Percentiles rank a stretch among this genome's conserved stretches.
Evolutionary conservation across 2,888 invertebrate genomes (phyloP).

Genomic region (Sphaerophoria rueppellii): DNA sequence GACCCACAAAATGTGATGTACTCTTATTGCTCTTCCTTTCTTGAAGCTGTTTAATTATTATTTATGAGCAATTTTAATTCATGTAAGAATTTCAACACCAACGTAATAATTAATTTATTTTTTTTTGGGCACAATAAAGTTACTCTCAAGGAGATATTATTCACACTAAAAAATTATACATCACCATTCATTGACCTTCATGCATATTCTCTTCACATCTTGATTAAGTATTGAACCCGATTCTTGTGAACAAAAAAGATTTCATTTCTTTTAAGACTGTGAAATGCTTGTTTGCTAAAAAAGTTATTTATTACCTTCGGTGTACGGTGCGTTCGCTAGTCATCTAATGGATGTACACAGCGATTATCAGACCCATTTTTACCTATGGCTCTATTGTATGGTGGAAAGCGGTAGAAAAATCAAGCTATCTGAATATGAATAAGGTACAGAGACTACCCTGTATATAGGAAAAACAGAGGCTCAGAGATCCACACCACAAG

Average conservation of each 20-base stretch:
- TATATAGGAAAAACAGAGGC: too few species aligned
- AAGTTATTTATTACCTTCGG: slow-evolving; percentile 4
- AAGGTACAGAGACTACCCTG: too few species aligned
- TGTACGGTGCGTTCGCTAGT: too few species aligned
- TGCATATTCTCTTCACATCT: slow-evolving; percentile 7
- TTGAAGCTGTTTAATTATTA: not conserved
- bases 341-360: too few species aligned
- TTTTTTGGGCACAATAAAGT: not conserved
- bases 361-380: too few species aligned
- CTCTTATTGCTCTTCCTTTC: not conserved
- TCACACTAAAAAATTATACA: not conserved
- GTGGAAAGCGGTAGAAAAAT: too few species aligned
- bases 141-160: slow-evolving; percentile 21
- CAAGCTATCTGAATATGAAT: too few species aligned
- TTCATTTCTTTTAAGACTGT: not conserved
- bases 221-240: slow-evolving; percentile 34
- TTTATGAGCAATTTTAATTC: slow-evolving; percentile 14
- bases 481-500: too few species aligned
- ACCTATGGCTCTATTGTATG: too few species aligned
- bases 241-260: not conserved
- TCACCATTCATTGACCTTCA: slow-evolving; percentile 41
- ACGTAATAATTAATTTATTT: not conserved
- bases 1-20: slow-evolving; percentile 23
- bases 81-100: slow-evolving; percentile 9
- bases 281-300: slow-evolving; percentile 10